These are phyloP conservation scores for Silurus meridionalis DNA, from an alignment of 2,113 vertebrate species.

Conservation along the genomic window DNA sequence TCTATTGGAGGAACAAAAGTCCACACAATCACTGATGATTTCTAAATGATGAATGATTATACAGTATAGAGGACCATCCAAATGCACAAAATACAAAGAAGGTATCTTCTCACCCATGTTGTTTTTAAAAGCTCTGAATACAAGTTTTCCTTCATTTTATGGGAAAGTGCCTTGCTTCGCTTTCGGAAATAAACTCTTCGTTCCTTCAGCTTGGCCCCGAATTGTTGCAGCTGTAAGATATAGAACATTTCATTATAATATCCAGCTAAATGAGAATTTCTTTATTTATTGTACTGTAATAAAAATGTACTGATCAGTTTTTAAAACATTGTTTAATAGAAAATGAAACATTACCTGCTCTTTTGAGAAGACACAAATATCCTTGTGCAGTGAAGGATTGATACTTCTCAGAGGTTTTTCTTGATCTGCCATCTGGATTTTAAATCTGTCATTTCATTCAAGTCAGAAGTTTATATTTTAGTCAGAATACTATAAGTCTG, in stretches of 20 bases:
- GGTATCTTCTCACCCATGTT: conserved; percentile 53
- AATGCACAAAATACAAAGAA: not conserved
- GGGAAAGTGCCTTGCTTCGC: conserved; percentile 64
- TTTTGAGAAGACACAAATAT: conserved; percentile 62
- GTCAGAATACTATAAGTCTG: too few relatives aligned
- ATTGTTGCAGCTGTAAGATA: conserved; percentile 63
- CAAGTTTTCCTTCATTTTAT: conserved; percentile 70
- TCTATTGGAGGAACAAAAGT: not conserved
- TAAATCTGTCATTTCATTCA: conserved; percentile 59
- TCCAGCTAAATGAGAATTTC: not conserved
- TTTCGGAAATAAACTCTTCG: conserved; percentile 68
- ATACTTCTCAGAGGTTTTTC: conserved; percentile 64
- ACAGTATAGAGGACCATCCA: not conserved
- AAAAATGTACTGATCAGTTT: not conserved
- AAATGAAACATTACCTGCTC: conserved; percentile 61
- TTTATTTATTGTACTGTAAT: too few relatives aligned
- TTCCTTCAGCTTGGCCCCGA: conserved; percentile 71
- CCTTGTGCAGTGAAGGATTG: conserved; percentile 65
- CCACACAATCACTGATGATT: not conserved
- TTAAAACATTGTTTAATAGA: not conserved
- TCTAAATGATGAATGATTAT: too few relatives aligned
- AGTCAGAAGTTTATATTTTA: not conserved
- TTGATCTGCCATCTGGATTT: conserved; percentile 63
- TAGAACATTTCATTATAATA: not conserved
- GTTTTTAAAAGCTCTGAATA: conserved; percentile 63